Base-by-base conservation (phyloP, 2,113 vertebrate genomes). In the Amblyopsis rosae region DNA sequence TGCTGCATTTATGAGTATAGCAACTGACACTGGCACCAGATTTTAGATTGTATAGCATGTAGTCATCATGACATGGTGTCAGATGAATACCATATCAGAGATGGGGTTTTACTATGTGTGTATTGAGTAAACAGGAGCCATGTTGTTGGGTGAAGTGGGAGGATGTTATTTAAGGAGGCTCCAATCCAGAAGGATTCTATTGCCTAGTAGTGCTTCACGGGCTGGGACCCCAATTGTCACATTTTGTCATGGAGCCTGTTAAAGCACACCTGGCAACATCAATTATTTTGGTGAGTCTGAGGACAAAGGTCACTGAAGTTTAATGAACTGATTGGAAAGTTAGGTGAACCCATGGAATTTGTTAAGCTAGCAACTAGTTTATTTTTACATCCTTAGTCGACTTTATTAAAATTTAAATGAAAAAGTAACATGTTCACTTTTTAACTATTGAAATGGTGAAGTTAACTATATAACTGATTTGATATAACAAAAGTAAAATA, bases 231-330 rank as follows among this genome's bases (percentile, higher is more conserved):
- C 69, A 32, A 3, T 61, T 83, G 82, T 88, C 82, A 73, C 62
- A 11, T 67, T 82, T 48, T 75, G 77, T 64, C 77, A 71, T 85
- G 85, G 73, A 76, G 82, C 67, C 71, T 61, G 62, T 77, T 59
- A 87, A 65, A 69, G 82, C 60, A 67, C 71, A 82, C 86, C 73
- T 82, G 68, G 86, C 80, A 88, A 77, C 77, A 49, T 48, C 13
- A 9, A 61, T 84, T 77, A 67, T 73, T 8, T 32, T 67, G 71
- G 16, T 33, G 48, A 62, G 75, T 64, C 70, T 49, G 47, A 72
- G 62, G 26, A 53, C 68, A 55, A 45, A 13, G 66, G 60, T 59
- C 70, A 69, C 74, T 75, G 67, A 41, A 8, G 35, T 41, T 26
- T 41, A 41, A 5, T 8, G 7, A 41, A 7, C 35, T 41, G 35